Evolutionary conservation across 2,113 vertebrate species (phyloP).

Genomic region (Beaufortia kweichowensis): DNA sequence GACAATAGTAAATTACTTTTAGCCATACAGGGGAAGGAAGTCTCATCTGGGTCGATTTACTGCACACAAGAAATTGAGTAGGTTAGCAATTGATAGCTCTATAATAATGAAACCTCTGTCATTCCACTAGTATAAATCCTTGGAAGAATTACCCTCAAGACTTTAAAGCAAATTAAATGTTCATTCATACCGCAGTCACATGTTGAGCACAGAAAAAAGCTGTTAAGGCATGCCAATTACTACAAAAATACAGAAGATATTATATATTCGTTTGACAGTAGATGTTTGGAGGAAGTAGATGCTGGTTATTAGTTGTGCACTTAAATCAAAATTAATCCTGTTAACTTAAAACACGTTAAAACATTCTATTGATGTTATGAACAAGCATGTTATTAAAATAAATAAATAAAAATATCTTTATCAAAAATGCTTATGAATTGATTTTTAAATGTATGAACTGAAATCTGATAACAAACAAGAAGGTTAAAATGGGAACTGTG

Average conservation of each 20-base stretch:
- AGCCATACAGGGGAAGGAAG: conserved; percentile 1
- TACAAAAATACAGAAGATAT: conserved; percentile 18
- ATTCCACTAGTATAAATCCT: conserved; percentile 11
- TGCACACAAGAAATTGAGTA: background rate
- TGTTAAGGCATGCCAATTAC: background rate
- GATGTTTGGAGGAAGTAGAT: background rate
- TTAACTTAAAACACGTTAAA: no score
- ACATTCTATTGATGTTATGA: no score
- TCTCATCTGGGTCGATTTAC: conserved; percentile 26
- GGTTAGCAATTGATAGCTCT: background rate
- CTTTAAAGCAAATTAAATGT: conserved; percentile 4
- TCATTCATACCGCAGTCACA: conserved; percentile 28
- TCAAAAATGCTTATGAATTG: no score
- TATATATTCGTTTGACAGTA: background rate
- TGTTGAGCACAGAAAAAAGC: background rate
- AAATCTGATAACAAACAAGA: no score
- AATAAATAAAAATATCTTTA: no score
- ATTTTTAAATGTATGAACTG: no score
- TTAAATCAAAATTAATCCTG: background rate
- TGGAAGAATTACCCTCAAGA: conserved; percentile 20
- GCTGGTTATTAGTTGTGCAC: background rate
- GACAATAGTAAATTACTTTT: conserved; percentile 6
- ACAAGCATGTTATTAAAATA: no score
- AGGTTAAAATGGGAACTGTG: no score
- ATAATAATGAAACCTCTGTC: conserved; percentile 15